These are phyloP conservation scores for Microtus oregoni DNA, from an alignment of 2,113 vertebrate genomes.

Conservation along the genomic window DNA sequence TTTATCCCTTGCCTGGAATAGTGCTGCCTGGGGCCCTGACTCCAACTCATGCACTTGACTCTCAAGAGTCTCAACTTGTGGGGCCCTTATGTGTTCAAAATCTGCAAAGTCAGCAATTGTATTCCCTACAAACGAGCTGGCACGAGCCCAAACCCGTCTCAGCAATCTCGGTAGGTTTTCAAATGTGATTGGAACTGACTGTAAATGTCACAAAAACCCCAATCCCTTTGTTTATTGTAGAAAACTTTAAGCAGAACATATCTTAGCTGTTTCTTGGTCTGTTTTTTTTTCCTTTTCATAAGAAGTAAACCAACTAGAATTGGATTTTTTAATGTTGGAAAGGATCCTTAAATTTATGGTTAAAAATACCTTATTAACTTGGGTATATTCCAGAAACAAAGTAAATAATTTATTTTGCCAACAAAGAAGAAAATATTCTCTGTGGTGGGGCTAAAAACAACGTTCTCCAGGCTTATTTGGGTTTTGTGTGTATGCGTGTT, in stretches of 20 bases:
- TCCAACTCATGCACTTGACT: background rate
- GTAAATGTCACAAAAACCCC: background rate
- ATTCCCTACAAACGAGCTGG: background rate
- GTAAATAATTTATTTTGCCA: conserved; percentile 50
- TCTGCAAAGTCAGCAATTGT: background rate
- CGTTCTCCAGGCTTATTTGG: conserved; percentile 55
- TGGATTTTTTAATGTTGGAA: conserved; percentile 23
- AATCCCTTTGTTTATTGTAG: conserved; percentile 1
- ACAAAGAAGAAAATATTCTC: conserved; percentile 38
- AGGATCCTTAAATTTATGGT: conserved; percentile 30
- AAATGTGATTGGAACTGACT: background rate
- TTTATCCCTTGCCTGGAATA: fast-evolving
- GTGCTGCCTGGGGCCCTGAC: background rate
- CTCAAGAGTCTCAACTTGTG: background rate
- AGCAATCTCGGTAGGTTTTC: background rate
- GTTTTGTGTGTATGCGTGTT: background rate
- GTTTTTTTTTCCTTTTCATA: conserved; percentile 23
- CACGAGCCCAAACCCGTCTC: background rate
- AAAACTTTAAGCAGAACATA: background rate
- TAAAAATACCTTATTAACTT: conserved; percentile 49
- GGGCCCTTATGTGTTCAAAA: background rate
- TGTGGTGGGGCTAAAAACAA: background rate
- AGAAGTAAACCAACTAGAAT: conserved; percentile 29
- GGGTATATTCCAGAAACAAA: background rate
- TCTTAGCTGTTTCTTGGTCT: background rate